Percentiles rank a stretch among this genome's conserved stretches.
Conservation (phyloP, 2,888 invertebrate genomes). For the Amiota communis region DNA sequence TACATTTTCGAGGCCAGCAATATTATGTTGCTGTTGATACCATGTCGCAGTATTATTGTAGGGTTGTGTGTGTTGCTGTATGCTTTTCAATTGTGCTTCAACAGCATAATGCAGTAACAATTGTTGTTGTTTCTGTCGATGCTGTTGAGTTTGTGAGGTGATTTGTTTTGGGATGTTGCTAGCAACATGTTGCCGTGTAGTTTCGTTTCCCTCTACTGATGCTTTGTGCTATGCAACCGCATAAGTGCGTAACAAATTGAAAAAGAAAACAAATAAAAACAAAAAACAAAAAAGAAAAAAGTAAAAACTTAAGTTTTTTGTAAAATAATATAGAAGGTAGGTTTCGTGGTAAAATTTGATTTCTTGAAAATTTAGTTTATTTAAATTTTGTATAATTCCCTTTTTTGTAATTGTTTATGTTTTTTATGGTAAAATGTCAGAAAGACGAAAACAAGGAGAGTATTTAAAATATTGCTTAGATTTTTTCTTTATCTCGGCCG, state of each 20-base stretch:
- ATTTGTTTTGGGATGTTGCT: conserved; percentile 47
- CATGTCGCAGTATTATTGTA: conserved; percentile 38
- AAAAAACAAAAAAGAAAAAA: conserved; percentile 49
- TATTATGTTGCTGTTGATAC: conserved; percentile 57
- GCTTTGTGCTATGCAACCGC: conserved; percentile 23
- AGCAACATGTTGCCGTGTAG: conserved; percentile 25
- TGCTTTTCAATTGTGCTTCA: conserved; percentile 62
- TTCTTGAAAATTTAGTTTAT: conserved; percentile 33
- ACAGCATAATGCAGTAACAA: conserved; percentile 65
- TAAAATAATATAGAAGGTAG: conserved; percentile 64
- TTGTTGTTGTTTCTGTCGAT: conserved; percentile 56
- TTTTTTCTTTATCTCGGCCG: conserved; percentile 74
- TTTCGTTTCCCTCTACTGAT: conserved; percentile 32
- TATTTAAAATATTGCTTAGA: conserved; percentile 69
- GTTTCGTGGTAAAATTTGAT: conserved; percentile 46
- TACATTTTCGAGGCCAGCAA: conserved; percentile 59
- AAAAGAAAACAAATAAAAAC: conserved; percentile 31
- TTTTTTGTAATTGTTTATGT: not conserved
- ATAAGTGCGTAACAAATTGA: conserved; percentile 4
- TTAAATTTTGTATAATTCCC: conserved; percentile 7
- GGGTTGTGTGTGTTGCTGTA: conserved; percentile 56
- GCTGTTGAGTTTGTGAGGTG: conserved; percentile 43
- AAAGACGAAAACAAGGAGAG: conserved; percentile 24
- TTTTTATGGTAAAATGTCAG: not conserved
- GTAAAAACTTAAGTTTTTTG: conserved; percentile 60